Evolutionary conservation across 2,888 invertebrate genomes (phyloP).

Genomic region (Idaea dimidiata): DNA sequence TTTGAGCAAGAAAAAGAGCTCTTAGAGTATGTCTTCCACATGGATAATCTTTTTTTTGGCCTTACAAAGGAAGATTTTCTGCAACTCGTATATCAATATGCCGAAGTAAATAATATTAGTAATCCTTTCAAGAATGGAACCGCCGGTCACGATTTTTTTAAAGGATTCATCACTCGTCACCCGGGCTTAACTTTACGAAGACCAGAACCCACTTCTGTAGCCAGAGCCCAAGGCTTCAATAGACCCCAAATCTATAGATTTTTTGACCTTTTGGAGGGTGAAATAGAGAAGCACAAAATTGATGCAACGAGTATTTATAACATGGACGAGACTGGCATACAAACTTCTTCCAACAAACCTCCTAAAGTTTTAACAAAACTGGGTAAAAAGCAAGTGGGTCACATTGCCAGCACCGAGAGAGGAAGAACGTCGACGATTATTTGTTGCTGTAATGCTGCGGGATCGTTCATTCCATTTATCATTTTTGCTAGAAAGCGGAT

Average conservation of each 20-base stretch:
- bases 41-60: slow-evolving; percentile 20
- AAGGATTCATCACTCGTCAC: slow-evolving; percentile 10
- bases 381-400: slow-evolving; percentile 36
- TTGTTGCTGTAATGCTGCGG: slow-evolving; percentile 32
- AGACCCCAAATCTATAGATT: slow-evolving; percentile 7
- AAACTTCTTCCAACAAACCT: slow-evolving; percentile 23
- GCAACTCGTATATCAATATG: slow-evolving; percentile 16
- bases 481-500: slow-evolving; percentile 42
- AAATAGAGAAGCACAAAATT: slow-evolving; percentile 16
- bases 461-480: slow-evolving; percentile 37
- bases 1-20: slow-evolving; percentile 17
- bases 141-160: slow-evolving; percentile 11
- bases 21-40: slow-evolving; percentile 21
- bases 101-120: slow-evolving; percentile 11
- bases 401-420: slow-evolving; percentile 26
- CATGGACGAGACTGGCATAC: slow-evolving; percentile 24
- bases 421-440: slow-evolving; percentile 29
- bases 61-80: slow-evolving; percentile 18
- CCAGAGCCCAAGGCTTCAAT: slow-evolving; percentile 5
- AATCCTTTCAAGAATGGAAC: slow-evolving; percentile 13
- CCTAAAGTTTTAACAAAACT: slow-evolving; percentile 15
- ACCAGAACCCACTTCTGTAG: no score
- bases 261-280: slow-evolving; percentile 8
- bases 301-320: slow-evolving; percentile 24
- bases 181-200: slow-evolving; percentile 10